These are phyloP conservation scores for Parotocinclus haroldoi DNA, from an alignment of 2,797 vertebrate species.

Conservation along the genomic window DNA sequence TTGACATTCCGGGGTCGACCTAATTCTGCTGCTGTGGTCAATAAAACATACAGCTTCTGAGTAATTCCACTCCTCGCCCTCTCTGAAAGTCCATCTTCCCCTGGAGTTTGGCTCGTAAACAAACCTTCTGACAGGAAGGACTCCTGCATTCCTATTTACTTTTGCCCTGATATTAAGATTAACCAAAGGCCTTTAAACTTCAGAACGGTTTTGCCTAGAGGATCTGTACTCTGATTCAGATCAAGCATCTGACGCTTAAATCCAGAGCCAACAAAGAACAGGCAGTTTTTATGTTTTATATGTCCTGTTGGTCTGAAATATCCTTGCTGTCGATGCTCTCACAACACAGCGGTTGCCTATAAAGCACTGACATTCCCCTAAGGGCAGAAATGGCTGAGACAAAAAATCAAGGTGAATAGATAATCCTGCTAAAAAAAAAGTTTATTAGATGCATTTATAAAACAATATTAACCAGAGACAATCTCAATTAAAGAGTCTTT, in stretches of 20 bases:
- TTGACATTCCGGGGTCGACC: constrained; percentile 10
- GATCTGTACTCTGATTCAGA: too few species aligned
- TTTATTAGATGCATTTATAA: too few species aligned
- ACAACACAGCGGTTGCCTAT: background rate
- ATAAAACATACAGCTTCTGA: constrained; percentile 1
- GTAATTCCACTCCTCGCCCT: background rate
- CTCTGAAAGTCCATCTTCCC: background rate
- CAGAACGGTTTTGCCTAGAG: background rate
- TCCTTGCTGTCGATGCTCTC: constrained; percentile 1
- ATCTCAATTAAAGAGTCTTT: too few species aligned
- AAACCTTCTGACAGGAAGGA: background rate
- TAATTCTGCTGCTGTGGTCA: constrained; percentile 2
- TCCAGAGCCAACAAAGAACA: too few species aligned
- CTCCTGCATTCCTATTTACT: background rate
- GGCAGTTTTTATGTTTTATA: too few species aligned
- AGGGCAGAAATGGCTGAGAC: background rate
- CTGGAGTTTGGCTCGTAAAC: background rate
- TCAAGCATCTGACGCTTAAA: background rate
- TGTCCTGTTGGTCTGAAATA: background rate
- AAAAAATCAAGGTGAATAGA: too few species aligned
- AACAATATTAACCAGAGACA: too few species aligned
- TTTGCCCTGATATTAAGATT: background rate
- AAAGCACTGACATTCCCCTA: background rate
- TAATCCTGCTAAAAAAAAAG: too few species aligned
- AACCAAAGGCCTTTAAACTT: constrained; percentile 7